Percentiles rank a stretch among this genome's conserved stretches.
phyloP scores from a whole-genome alignment of 2,113 vertebrate genomes.

The Gasterosteus aculeatus region DNA sequence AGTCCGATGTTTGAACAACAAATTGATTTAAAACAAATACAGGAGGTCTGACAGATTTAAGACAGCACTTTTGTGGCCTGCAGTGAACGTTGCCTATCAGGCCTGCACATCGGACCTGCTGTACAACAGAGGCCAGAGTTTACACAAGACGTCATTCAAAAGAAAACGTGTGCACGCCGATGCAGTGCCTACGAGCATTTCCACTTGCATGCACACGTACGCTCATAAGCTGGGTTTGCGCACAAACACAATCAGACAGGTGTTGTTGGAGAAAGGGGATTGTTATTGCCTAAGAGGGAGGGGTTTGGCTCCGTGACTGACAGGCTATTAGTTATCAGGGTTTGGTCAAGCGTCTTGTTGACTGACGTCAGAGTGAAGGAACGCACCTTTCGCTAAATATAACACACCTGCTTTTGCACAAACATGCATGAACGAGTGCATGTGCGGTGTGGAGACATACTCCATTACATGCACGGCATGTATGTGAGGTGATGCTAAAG shows the following conservation, averaged over 20 bases:
- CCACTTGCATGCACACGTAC: not conserved
- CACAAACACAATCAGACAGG: conserved; percentile 19
- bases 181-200: conserved; percentile 4
- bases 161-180: conserved; percentile 18
- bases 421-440: not conserved
- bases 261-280: conserved; percentile 37
- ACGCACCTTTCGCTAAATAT: conserved; percentile 60
- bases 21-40: not conserved
- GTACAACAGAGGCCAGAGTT: conserved; percentile 26
- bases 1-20: not conserved
- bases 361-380: conserved; percentile 62
- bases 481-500: not conserved
- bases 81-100: not conserved
- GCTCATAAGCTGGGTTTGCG: conserved; percentile 10
- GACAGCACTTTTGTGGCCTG: not conserved
- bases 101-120: conserved; percentile 24
- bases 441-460: not conserved
- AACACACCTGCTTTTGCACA: conserved; percentile 39
- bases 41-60: not conserved
- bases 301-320: conserved; percentile 64
- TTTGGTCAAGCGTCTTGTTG: conserved; percentile 59
- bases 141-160: conserved; percentile 47
- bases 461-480: not conserved
- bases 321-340: conserved; percentile 69
- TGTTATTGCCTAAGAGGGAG: conserved; percentile 62